Conservation (phyloP, 2,888 invertebrate species). For the Anagyrus pseudococci region DNA sequence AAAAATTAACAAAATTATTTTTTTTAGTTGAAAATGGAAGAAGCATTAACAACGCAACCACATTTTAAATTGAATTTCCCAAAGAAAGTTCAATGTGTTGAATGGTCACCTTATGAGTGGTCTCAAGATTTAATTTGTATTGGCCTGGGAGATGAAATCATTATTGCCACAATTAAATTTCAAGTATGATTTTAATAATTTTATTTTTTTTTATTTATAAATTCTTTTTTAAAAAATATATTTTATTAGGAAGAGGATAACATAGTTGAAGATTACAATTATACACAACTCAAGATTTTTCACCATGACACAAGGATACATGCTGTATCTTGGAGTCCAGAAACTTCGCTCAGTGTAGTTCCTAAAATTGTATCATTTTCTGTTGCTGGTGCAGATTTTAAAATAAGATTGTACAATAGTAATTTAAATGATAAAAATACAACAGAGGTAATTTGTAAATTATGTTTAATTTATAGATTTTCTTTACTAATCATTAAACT, state of each 20-base stretch:
- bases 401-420: slow-evolving; percentile 66
- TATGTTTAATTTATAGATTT: slow-evolving; percentile 2
- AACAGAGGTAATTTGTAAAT: slow-evolving; percentile 59
- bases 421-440: slow-evolving; percentile 64
- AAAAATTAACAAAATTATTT: background rate
- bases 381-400: slow-evolving; percentile 67
- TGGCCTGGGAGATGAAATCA: slow-evolving; percentile 66
- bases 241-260: slow-evolving; percentile 64
- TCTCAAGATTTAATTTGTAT: slow-evolving; percentile 70
- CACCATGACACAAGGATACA: slow-evolving; percentile 66
- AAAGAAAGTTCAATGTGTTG: slow-evolving; percentile 66
- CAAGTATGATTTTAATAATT: slow-evolving; percentile 58
- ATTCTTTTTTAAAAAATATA: slow-evolving; percentile 8
- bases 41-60: slow-evolving; percentile 55
- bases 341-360: slow-evolving; percentile 67
- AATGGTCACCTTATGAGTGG: slow-evolving; percentile 71
- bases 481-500: background rate
- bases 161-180: slow-evolving; percentile 66
- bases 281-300: slow-evolving; percentile 66
- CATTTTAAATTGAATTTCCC: slow-evolving; percentile 63
- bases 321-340: slow-evolving; percentile 69
- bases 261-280: slow-evolving; percentile 64
- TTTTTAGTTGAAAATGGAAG: slow-evolving; percentile 50
- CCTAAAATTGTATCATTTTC: slow-evolving; percentile 68
- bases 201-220: slow-evolving; percentile 7